phyloP scores from a whole-genome alignment of 2,888 invertebrate genomes.

The Mesorhabditis sp. region DNA sequence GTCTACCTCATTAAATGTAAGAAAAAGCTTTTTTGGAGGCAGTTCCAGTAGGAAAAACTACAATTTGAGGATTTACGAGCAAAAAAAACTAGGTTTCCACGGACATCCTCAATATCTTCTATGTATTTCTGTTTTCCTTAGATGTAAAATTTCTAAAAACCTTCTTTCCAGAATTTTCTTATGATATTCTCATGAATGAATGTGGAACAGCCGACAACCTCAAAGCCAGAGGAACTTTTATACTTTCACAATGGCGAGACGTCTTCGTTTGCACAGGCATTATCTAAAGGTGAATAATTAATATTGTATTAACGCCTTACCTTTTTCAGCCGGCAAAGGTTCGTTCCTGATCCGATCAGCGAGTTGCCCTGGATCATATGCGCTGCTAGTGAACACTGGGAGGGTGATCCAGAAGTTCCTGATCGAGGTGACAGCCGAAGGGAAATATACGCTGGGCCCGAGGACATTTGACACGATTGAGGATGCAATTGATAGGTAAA shows the following conservation, averaged over 20 bases:
- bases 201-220: no score
- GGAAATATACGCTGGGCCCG: neutral
- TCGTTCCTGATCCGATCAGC: neutral
- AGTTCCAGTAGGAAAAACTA: no score
- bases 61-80: no score
- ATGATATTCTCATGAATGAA: no score
- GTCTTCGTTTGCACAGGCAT: neutral
- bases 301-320: neutral
- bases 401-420: slow-evolving; percentile 6
- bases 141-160: no score
- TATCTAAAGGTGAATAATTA: neutral
- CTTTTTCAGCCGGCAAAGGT: neutral
- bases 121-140: no score
- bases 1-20: no score
- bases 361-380: slow-evolving; percentile 3
- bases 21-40: no score
- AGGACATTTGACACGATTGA: slow-evolving; percentile 2
- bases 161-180: no score
- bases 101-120: no score
- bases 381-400: slow-evolving; percentile 5
- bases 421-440: neutral
- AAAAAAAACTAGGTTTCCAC: no score
- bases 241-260: slow-evolving; percentile 4
- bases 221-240: neutral
- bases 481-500: neutral